phyloP scores from a whole-genome alignment of 53 echinoderm and acorn worm species.

The Stichopus horrens region DNA sequence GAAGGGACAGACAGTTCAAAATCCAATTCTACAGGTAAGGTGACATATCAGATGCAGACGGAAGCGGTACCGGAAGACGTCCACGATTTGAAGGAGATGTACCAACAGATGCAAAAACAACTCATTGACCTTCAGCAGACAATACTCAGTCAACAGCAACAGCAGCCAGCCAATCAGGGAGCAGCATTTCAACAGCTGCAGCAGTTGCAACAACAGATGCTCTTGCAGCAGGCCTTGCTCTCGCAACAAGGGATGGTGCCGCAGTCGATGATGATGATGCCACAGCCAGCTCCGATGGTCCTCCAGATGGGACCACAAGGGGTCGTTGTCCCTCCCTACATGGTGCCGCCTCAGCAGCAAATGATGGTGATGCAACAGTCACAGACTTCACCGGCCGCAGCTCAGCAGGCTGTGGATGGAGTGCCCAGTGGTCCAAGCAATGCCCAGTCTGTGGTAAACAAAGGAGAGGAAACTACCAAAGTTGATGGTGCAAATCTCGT shows the following conservation, averaged over 20 bases:
- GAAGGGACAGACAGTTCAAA: neutral
- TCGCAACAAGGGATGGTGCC: constrained; percentile 67
- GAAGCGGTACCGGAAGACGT: constrained; percentile 9
- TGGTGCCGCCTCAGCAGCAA: constrained; percentile 31
- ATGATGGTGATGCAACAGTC: constrained; percentile 17
- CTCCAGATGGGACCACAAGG: constrained; percentile 23
- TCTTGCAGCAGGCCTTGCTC: constrained; percentile 70
- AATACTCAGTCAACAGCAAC: constrained; percentile 43
- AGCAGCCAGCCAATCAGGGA: constrained; percentile 54
- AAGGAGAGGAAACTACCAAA: neutral
- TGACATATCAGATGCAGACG: neutral
- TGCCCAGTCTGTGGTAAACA: neutral
- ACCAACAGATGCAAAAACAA: constrained; percentile 76
- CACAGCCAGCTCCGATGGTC: constrained; percentile 51
- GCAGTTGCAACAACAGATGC: constrained; percentile 77
- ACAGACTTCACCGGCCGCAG: neutral
- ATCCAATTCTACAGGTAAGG: neutral
- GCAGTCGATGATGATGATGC: constrained; percentile 52
- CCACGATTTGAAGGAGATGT: constrained; percentile 59
- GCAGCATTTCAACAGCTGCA: constrained; percentile 62
- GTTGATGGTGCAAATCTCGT: neutral
- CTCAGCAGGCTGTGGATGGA: neutral
- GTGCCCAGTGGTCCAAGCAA: neutral
- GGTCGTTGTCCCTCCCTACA: constrained; percentile 13
- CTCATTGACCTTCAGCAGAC: constrained; percentile 47